These are phyloP conservation scores for Pseudois nayaur DNA, from an alignment of 2,113 vertebrate genomes.

Conservation along the genomic window DNA sequence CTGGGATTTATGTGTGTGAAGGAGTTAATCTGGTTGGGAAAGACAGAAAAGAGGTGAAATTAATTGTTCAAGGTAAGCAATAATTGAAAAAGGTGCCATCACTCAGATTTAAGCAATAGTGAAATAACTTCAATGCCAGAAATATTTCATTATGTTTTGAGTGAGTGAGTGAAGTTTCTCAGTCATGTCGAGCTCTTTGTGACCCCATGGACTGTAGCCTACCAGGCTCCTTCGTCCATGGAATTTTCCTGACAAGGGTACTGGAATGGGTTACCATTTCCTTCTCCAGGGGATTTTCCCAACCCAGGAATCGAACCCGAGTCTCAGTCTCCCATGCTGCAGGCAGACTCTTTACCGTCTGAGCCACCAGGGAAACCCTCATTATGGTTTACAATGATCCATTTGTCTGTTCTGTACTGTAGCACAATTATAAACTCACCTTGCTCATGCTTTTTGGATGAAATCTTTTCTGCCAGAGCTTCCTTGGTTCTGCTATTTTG, in stretches of 20 bases:
- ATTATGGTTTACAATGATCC: not conserved
- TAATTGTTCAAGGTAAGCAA: conserved; percentile 78
- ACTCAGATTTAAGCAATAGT: not conserved
- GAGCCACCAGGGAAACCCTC: not conserved
- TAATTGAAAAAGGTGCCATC: fast-evolving
- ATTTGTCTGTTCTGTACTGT: not conserved
- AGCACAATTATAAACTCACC: fast-evolving
- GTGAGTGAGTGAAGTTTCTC: not conserved
- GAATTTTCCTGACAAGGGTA: not conserved
- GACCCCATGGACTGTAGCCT: not conserved
- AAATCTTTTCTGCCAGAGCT: not conserved
- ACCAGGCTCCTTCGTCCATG: fast-evolving
- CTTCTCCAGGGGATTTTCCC: not conserved
- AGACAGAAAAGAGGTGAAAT: conserved; percentile 66
- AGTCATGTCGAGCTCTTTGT: not conserved
- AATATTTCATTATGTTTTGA: not conserved
- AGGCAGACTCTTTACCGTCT: not conserved
- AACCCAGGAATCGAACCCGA: fast-evolving
- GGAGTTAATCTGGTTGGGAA: conserved; percentile 71
- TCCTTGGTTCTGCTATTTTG: not conserved
- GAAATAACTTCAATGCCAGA: not conserved
- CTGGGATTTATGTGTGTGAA: conserved; percentile 80
- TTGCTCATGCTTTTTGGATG: not conserved
- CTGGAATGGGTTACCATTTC: not conserved
- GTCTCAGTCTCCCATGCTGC: not conserved